phyloP scores from a whole-genome alignment of 1,140 invertebrate genomes.

The Ericerus pela region DNA sequence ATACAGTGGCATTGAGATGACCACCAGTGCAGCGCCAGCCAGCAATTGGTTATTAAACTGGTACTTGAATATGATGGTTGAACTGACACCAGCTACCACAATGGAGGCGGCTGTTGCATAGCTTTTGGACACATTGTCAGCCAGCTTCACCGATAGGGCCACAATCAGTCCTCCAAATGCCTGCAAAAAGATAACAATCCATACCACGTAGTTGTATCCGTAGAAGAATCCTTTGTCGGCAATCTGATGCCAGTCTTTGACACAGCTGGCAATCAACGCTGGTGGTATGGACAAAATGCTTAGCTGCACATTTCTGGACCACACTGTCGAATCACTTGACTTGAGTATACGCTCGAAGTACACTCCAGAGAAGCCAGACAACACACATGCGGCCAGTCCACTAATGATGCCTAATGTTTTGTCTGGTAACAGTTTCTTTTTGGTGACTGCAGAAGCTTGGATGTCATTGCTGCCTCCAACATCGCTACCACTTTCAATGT shows the following conservation, averaged over 20 bases:
- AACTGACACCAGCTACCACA: neutral
- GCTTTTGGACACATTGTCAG: slow-evolving; percentile 1
- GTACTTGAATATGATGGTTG: neutral
- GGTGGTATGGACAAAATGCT: neutral
- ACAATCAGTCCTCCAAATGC: neutral
- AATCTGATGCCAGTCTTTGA: neutral
- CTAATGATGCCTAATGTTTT: neutral
- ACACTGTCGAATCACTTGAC: neutral
- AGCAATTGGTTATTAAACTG: neutral
- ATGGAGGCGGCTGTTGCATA: neutral
- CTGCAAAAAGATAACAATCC: neutral
- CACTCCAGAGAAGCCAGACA: neutral
- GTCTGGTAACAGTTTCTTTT: neutral
- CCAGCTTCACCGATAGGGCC: neutral
- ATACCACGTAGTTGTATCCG: neutral
- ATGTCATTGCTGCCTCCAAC: neutral
- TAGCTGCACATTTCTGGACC: slow-evolving; percentile 1
- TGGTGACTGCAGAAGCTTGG: neutral
- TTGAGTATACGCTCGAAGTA: slow-evolving; percentile 1
- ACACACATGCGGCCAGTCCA: neutral
- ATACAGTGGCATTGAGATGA: neutral
- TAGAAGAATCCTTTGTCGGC: neutral
- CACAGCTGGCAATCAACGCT: neutral
- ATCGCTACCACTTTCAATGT: neutral
- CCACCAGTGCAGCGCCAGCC: neutral